These are phyloP conservation scores for Elanus axillaris DNA, from an alignment of 2,113 vertebrate genomes.

Conservation along the genomic window DNA sequence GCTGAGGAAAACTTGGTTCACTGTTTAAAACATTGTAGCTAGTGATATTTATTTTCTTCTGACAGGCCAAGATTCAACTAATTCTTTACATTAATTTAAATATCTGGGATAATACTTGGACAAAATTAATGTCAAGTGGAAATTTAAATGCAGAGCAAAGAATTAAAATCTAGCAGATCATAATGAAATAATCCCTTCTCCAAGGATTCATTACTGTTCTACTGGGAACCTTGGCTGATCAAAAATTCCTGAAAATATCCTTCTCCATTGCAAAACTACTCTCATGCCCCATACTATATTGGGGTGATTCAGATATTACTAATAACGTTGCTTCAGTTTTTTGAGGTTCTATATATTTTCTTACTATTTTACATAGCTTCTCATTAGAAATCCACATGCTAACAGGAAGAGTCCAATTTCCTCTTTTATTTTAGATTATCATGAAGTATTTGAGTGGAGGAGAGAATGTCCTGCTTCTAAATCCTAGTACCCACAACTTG, in stretches of 20 bases:
- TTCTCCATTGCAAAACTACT: neutral
- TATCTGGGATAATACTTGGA: neutral
- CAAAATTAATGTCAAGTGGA: neutral
- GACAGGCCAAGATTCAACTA: neutral
- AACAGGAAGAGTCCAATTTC: neutral
- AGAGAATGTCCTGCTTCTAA: neutral
- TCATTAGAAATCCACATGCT: neutral
- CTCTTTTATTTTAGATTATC: neutral
- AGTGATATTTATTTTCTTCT: neutral
- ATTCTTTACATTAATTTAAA: neutral
- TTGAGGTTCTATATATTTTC: neutral
- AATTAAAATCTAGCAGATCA: neutral
- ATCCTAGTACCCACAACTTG: neutral
- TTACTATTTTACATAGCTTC: neutral
- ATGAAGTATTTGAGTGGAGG: neutral
- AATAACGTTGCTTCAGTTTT: neutral
- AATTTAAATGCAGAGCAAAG: neutral
- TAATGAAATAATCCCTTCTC: neutral
- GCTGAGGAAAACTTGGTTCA: neutral
- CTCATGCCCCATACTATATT: neutral
- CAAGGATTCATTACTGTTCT: neutral
- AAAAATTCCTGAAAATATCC: neutral
- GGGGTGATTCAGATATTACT: neutral
- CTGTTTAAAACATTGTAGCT: neutral
- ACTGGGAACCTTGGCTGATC: neutral